Evolutionary conservation across 2,888 invertebrate genomes (phyloP).

Genomic region (Ichneumoninae sp.): DNA sequence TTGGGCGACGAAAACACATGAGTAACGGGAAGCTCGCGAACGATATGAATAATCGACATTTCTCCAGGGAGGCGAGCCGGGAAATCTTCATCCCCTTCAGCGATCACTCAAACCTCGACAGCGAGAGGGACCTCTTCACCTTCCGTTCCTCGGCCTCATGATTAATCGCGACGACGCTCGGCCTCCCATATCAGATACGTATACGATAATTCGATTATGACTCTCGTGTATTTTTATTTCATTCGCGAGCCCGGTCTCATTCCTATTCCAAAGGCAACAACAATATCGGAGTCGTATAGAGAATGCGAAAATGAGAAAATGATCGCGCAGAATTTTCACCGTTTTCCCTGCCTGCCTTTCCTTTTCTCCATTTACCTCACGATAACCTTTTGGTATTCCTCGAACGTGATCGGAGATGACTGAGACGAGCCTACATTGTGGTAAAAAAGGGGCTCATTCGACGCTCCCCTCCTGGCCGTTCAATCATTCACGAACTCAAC

Average conservation of each 20-base stretch:
- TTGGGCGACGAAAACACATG: not conserved
- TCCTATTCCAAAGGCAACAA: not conserved
- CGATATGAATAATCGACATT: conserved; percentile 57
- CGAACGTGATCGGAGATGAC: not conserved
- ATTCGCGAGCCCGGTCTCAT: not conserved
- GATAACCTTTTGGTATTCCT: conserved; percentile 2
- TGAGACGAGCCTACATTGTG: not conserved
- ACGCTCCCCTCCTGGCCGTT: not conserved
- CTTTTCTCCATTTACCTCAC: not conserved
- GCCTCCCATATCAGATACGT: conserved; percentile 5
- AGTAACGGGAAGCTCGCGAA: not conserved
- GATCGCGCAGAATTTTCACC: conserved; percentile 16
- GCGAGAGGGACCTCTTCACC: conserved; percentile 4
- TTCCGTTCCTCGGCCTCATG: conserved; percentile 41
- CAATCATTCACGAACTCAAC: not conserved
- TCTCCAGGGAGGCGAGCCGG: conserved; percentile 35
- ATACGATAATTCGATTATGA: conserved; percentile 25
- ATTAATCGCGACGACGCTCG: conserved; percentile 57
- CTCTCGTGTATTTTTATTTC: conserved; percentile 17
- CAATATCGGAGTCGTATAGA: not conserved
- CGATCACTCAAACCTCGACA: conserved; percentile 50
- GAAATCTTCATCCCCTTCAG: conserved; percentile 1
- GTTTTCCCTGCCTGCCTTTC: not conserved
- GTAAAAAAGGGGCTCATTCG: not conserved
- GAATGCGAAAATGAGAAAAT: conserved; percentile 32